Conservation (phyloP, 53 echinoderm and acorn worm species). For the Glandiceps talaboti region DNA sequence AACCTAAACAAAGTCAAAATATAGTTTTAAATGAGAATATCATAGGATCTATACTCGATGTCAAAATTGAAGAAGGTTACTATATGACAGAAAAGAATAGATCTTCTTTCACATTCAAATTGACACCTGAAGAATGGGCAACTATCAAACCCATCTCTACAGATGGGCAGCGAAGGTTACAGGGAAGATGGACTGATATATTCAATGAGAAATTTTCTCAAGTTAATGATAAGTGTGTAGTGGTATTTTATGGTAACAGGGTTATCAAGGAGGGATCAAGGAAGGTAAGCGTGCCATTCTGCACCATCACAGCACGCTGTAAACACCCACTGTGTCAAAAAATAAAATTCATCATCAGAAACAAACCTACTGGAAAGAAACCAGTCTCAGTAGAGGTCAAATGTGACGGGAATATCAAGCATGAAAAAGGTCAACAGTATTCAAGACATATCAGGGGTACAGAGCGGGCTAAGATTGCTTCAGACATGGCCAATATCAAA, state of each 20-base stretch:
- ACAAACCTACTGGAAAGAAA: not conserved
- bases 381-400: not conserved
- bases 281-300: not conserved
- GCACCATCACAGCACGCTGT: not conserved
- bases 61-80: not conserved
- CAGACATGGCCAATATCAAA: not conserved
- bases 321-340: not conserved
- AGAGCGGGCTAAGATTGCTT: not conserved
- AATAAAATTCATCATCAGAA: not conserved
- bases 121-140: not conserved
- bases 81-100: not conserved
- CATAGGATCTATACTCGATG: not conserved
- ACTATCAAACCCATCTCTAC: not conserved
- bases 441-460: not conserved
- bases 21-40: not conserved
- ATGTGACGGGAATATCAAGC: not conserved
- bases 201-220: not conserved
- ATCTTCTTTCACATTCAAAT: not conserved
- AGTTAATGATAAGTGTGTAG: not conserved
- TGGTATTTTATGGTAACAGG: not conserved
- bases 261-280: not conserved
- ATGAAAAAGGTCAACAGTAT: not conserved
- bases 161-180: not conserved
- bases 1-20: not conserved
- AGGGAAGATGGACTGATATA: not conserved